These are phyloP conservation scores for Spodoptera exigua DNA, from an alignment of 2,888 invertebrate species.

Conservation along the genomic window DNA sequence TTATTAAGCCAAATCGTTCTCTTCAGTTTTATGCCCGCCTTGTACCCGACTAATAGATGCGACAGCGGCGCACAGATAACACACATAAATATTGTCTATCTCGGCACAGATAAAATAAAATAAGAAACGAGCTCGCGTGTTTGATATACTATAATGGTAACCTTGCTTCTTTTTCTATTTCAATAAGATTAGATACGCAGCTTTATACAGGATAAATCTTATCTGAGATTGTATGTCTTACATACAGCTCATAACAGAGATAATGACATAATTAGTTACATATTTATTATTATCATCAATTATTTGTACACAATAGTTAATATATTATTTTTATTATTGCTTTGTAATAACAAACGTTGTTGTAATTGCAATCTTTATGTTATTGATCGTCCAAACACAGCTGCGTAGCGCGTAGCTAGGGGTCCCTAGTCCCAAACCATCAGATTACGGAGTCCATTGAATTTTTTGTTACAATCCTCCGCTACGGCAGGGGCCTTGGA, in stretches of 20 bases:
- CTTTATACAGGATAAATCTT: slow-evolving; percentile 66
- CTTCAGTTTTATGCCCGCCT: slow-evolving; percentile 76
- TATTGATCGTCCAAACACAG: slow-evolving; percentile 36
- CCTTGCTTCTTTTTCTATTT: slow-evolving; percentile 71
- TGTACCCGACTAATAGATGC: slow-evolving; percentile 71
- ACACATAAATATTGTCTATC: slow-evolving; percentile 63
- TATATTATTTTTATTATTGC: slow-evolving; percentile 25
- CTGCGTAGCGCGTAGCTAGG: slow-evolving; percentile 33
- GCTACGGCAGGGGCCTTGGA: slow-evolving; percentile 36
- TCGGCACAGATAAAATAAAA: slow-evolving; percentile 61
- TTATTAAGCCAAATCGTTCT: slow-evolving; percentile 74
- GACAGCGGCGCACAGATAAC: slow-evolving; percentile 68
- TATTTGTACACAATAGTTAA: slow-evolving; percentile 45
- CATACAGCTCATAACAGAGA: slow-evolving; percentile 62
- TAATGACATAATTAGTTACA: slow-evolving; percentile 22
- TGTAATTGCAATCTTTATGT: slow-evolving; percentile 6
- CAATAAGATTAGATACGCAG: slow-evolving; percentile 71
- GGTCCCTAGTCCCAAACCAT: slow-evolving; percentile 21
- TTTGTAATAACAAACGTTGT: slow-evolving; percentile 4
- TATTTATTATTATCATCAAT: too few species aligned
- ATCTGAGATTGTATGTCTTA: slow-evolving; percentile 70
- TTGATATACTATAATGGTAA: slow-evolving; percentile 57
- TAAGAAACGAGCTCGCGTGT: slow-evolving; percentile 66
- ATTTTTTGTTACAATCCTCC: slow-evolving; percentile 37
- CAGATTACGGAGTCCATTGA: slow-evolving; percentile 24